phyloP scores from a whole-genome alignment of 2,888 invertebrate genomes.

The Podotricha telesiphe region DNA sequence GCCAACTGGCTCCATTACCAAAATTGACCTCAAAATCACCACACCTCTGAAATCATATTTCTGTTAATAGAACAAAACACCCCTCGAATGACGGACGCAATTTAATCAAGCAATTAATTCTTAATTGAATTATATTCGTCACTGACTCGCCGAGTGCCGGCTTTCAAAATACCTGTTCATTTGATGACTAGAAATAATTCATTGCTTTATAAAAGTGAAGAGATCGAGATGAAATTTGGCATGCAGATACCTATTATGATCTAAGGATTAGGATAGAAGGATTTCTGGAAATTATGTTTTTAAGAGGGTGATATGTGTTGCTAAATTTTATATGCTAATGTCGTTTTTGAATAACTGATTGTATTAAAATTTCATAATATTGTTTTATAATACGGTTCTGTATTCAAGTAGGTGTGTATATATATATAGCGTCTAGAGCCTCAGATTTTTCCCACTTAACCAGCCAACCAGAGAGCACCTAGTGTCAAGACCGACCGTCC shows the following conservation, averaged over 20 bases:
- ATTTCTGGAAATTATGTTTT: constrained; percentile 11
- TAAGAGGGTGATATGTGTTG: neutral
- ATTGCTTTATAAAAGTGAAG: constrained; percentile 35
- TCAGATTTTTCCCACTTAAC: too few species aligned
- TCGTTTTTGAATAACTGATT: neutral
- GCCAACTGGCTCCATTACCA: constrained; percentile 51
- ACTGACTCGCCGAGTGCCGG: constrained; percentile 55
- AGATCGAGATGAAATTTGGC: constrained; percentile 4
- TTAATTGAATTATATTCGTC: constrained; percentile 81
- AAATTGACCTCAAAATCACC: constrained; percentile 65
- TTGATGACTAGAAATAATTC: constrained; percentile 31
- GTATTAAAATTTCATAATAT: neutral
- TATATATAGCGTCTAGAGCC: too few species aligned
- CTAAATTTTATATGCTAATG: constrained; percentile 1
- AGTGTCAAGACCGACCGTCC: too few species aligned
- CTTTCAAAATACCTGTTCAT: constrained; percentile 48
- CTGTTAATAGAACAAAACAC: constrained; percentile 71
- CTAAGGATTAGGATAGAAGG: constrained; percentile 2
- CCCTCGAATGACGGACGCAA: constrained; percentile 62
- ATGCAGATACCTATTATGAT: constrained; percentile 10
- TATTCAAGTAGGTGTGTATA: too few species aligned
- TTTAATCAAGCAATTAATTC: constrained; percentile 81
- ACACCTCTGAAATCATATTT: constrained; percentile 77
- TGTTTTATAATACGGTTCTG: neutral
- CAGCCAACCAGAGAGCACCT: too few species aligned